These are phyloP conservation scores for Caracal caracal DNA, from an alignment of 2,113 vertebrate genomes.

Conservation along the genomic window DNA sequence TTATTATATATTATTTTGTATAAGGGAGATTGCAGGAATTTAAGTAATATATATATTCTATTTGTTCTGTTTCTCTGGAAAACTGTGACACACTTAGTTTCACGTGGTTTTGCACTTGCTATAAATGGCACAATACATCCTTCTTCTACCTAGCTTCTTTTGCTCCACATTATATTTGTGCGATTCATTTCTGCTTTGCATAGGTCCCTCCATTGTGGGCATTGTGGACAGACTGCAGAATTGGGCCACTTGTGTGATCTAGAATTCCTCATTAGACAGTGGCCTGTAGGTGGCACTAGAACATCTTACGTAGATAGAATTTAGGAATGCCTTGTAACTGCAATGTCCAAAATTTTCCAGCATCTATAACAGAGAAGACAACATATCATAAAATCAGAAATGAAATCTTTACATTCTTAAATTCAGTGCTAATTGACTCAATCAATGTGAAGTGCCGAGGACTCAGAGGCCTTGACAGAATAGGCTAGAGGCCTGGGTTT, in stretches of 20 bases:
- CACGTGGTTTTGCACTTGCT: background rate
- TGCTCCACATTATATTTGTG: background rate
- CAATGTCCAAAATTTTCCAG: background rate
- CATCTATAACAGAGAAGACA: background rate
- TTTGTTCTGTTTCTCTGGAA: conserved; percentile 11
- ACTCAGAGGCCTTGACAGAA: background rate
- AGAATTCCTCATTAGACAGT: background rate
- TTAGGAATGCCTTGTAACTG: background rate
- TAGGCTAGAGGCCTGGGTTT: background rate
- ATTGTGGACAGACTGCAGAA: background rate
- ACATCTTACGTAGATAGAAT: background rate
- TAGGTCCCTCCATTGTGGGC: no score
- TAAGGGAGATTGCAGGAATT: background rate
- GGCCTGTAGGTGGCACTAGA: conserved; percentile 63
- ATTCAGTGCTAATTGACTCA: background rate
- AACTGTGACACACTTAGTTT: background rate
- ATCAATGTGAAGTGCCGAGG: background rate
- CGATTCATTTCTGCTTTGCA: background rate
- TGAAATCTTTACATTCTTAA: conserved; percentile 1
- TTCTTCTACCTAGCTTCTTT: background rate
- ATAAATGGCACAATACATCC: background rate
- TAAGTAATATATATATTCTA: background rate
- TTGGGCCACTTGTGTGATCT: background rate
- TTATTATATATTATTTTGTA: background rate
- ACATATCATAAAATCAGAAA: background rate